Evolutionary conservation across 2,113 vertebrate species (phyloP), one percentile per base, ranked within the genome.

Genomic region (Scomber japonicus): DNA sequence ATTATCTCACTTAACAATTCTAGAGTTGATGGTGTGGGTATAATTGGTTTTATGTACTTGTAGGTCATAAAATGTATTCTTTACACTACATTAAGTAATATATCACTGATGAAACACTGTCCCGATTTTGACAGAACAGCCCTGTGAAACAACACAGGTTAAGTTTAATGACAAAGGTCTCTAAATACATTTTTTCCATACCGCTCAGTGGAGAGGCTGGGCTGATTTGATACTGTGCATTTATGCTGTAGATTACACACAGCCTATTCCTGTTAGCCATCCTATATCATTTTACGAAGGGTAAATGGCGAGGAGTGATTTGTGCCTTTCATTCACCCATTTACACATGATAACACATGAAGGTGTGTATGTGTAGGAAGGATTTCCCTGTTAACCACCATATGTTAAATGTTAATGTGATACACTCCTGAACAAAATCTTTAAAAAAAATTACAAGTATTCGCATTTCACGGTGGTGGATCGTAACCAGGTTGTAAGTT

Each of bases 41-140:
- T 66, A 72, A 78, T 80, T 65, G 45, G 64, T 74, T 69, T 69
- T n/a, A 78, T 74, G 64, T 55, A 59, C 63, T 63, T 81, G 49
- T 82, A 75, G 50, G 44, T 64, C 27, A 65, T 77, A 63, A 64
- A 82, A 71, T n/a, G 4, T 62, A 53, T 70, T 80, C 55, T 55
- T 76, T 72, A 24, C 46, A 78, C n/a, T 53, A 56, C 49, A 78
- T 72, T 55, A 50, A 62, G 24, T 54, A 72, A 68, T 62, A 10
- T 49, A 62, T 72, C 12, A 44, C 15, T 69, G 27, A 44, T 69
- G 50, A 74, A 68, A 56, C 63, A 69, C 31, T n/a, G 8, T 30
- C 46, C 3, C 9, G 10, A 35, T 56, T 63, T 64, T 45, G 31
- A 65, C 21, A 54, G 21, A 61, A 40, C 40, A 63, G 49, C 59